Percentiles rank a stretch among this genome's conserved stretches.
Evolutionary conservation across 2,888 invertebrate species (phyloP).

Genomic region (Podabrus alpinus): DNA sequence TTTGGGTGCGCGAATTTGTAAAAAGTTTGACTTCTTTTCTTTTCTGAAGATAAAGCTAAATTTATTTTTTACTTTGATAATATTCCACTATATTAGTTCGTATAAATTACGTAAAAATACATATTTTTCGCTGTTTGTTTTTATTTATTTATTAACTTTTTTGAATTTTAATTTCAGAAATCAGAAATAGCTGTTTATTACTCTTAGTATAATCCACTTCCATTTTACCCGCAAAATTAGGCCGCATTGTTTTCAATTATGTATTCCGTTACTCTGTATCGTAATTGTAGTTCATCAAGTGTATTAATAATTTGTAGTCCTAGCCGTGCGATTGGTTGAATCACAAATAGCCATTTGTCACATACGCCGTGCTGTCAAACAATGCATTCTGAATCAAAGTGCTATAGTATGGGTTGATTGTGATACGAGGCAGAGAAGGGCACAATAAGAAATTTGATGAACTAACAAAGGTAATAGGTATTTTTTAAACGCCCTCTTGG

Average conservation of each 20-base stretch:
- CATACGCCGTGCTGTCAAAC: neutral
- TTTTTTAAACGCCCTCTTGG: neutral
- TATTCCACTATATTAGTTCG: neutral
- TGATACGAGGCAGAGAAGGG: neutral
- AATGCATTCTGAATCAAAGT: neutral
- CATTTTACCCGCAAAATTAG: neutral
- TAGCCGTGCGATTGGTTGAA: neutral
- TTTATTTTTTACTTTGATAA: neutral
- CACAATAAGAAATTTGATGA: neutral
- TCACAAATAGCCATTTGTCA: neutral
- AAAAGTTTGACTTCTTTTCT: neutral
- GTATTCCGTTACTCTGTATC: neutral
- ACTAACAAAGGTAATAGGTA: neutral
- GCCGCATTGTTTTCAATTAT: neutral
- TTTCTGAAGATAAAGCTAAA: neutral
- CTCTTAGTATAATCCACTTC: neutral
- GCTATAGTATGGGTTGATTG: neutral
- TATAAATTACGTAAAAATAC: neutral
- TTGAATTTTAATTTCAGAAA: neutral
- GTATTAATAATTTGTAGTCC: neutral
- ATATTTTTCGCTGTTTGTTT: neutral
- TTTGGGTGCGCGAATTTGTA: neutral
- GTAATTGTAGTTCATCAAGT: neutral
- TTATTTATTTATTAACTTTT: too few relatives aligned
- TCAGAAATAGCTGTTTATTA: neutral